These are phyloP conservation scores for Oscheius myriophilus DNA, from an alignment of 2,888 invertebrate species.

Conservation along the genomic window DNA sequence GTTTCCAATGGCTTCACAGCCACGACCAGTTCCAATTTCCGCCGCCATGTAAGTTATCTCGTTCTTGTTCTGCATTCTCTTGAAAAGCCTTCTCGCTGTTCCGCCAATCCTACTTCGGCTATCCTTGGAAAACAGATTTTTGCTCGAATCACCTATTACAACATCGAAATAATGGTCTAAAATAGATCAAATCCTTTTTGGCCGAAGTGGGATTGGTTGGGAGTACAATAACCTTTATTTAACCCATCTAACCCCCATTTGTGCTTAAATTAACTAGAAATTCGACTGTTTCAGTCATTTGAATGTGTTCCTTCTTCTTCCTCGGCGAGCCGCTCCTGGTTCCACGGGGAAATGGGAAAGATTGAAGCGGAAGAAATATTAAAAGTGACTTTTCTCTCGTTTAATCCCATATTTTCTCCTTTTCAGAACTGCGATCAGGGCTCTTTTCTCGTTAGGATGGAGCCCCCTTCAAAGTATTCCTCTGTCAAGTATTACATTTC, in stretches of 20 bases:
- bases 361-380: constrained; percentile 42
- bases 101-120: too few relatives aligned
- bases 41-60: not conserved
- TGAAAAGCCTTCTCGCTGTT: too few relatives aligned
- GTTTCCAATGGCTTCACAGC: constrained; percentile 12
- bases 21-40: constrained; percentile 4
- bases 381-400: constrained; percentile 23
- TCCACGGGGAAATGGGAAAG: constrained; percentile 42
- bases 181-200: too few relatives aligned
- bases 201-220: too few relatives aligned
- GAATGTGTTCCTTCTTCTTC: constrained; percentile 14
- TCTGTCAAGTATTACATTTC: constrained; percentile 10
- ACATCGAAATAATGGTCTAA: too few relatives aligned
- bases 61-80: too few relatives aligned
- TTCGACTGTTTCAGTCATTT: constrained; percentile 8
- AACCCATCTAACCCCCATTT: too few relatives aligned
- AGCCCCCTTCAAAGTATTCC: constrained; percentile 3
- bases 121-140: too few relatives aligned
- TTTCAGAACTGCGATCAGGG: constrained; percentile 15
- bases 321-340: constrained; percentile 30
- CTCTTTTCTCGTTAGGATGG: constrained; percentile 19
- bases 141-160: too few relatives aligned
- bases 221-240: too few relatives aligned
- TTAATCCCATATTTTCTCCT: not conserved
- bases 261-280: not conserved